phyloP scores from a whole-genome alignment of 1,140 invertebrate species.

The Hypothenemus hampei region DNA sequence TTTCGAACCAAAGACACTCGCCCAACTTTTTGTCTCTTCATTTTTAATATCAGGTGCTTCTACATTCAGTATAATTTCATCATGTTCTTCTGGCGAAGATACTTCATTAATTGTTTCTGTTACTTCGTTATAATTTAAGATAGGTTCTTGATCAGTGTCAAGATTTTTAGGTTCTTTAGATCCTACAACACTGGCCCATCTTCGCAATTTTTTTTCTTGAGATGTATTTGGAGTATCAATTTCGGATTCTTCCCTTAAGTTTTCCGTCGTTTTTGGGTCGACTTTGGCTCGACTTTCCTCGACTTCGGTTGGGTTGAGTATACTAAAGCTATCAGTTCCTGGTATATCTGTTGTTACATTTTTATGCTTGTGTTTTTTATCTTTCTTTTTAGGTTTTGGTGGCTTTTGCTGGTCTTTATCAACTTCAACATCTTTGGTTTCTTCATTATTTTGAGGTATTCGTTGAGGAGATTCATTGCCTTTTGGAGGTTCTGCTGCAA shows the following conservation, averaged over 20 bases:
- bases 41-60: not conserved
- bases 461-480: too few species aligned
- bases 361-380: too few species aligned
- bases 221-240: not conserved
- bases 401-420: too few species aligned
- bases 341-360: too few species aligned
- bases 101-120: not conserved
- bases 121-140: not conserved
- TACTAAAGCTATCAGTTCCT: too few species aligned
- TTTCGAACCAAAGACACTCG: conserved; percentile 11
- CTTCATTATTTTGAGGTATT: too few species aligned
- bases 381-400: too few species aligned
- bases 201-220: conserved; percentile 13
- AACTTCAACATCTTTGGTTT: too few species aligned
- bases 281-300: too few species aligned
- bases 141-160: not conserved
- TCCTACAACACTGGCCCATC: conserved; percentile 22
- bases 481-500: not conserved
- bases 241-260: not conserved
- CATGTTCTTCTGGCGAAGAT: not conserved
- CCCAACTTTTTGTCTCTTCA: conserved; percentile 3
- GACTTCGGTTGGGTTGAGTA: too few species aligned
- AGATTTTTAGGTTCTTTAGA: not conserved
- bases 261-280: too few species aligned
- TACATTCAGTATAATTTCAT: not conserved